A percentile compares a stretch with the other conserved stretches of the same genome.
Conservation (phyloP, 1,140 invertebrate species). For the Anthonomus grandis region DNA sequence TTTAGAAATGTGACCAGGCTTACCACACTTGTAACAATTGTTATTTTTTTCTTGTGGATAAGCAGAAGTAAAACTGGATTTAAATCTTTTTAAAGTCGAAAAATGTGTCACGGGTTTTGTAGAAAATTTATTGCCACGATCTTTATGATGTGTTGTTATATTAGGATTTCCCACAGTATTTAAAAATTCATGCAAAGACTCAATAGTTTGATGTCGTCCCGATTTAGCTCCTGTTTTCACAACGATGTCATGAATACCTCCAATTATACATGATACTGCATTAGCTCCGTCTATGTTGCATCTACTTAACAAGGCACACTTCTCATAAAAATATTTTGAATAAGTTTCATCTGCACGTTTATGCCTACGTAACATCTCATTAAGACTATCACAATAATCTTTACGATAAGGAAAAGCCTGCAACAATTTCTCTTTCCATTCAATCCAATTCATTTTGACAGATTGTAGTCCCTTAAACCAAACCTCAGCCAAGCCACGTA, state of each 20-base stretch:
- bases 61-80: too few species aligned
- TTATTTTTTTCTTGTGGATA: not conserved
- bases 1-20: not conserved
- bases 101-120: not conserved
- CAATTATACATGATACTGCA: conserved; percentile 42
- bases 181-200: conserved; percentile 10
- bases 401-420: conserved; percentile 35
- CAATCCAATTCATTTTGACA: conserved; percentile 33
- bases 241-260: conserved; percentile 28
- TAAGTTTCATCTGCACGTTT: conserved; percentile 13
- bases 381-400: conserved; percentile 32
- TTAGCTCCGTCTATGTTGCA: conserved; percentile 39
- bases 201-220: conserved; percentile 10
- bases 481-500: conserved; percentile 34
- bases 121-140: not conserved
- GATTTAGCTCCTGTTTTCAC: conserved; percentile 19
- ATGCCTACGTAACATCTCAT: conserved; percentile 28
- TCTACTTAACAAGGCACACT: conserved; percentile 36
- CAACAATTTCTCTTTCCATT: conserved; percentile 41
- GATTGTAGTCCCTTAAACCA: conserved; percentile 41
- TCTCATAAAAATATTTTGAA: conserved; percentile 16
- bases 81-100: too few species aligned
- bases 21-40: not conserved
- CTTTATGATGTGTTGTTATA: not conserved
- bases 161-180: not conserved